Conservation (phyloP, 2,113 vertebrate genomes). For the Ciconia stormi region DNA sequence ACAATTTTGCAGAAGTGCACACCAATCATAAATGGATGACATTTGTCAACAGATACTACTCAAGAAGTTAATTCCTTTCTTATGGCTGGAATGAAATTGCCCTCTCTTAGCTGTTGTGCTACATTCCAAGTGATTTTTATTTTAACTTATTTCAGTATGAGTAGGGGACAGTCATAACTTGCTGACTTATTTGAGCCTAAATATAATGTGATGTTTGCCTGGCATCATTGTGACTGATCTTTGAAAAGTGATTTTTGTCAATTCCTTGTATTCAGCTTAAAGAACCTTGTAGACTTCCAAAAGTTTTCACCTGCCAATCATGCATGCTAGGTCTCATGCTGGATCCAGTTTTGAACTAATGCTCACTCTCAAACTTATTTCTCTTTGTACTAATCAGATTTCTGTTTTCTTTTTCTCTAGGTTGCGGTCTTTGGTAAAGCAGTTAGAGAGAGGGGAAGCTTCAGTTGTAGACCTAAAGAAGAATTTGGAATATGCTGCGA, state of each 20-base stretch:
- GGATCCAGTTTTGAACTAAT: neutral
- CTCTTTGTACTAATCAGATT: slow-evolving; percentile 12
- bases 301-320: neutral
- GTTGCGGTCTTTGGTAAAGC: slow-evolving; percentile 93
- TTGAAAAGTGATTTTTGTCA: neutral
- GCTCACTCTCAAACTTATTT: neutral
- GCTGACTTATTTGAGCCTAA: neutral
- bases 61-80: neutral
- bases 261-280: neutral
- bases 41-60: neutral
- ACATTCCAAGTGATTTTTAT: neutral
- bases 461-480: slow-evolving; percentile 95
- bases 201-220: neutral
- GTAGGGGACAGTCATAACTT: neutral
- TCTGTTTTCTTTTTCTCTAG: slow-evolving; percentile 73
- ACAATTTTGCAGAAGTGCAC: neutral
- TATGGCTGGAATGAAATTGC: neutral
- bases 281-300: neutral
- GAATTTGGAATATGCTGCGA: slow-evolving; percentile 95
- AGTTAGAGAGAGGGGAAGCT: slow-evolving; percentile 94
- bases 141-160: neutral
- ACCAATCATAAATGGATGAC: neutral
- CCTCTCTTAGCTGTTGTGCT: neutral
- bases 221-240: neutral
- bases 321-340: neutral